A percentile compares a stretch with the other conserved stretches of the same genome.
phyloP scores from a whole-genome alignment of 2,797 vertebrate species.

The Hemitrygon akajei region DNA sequence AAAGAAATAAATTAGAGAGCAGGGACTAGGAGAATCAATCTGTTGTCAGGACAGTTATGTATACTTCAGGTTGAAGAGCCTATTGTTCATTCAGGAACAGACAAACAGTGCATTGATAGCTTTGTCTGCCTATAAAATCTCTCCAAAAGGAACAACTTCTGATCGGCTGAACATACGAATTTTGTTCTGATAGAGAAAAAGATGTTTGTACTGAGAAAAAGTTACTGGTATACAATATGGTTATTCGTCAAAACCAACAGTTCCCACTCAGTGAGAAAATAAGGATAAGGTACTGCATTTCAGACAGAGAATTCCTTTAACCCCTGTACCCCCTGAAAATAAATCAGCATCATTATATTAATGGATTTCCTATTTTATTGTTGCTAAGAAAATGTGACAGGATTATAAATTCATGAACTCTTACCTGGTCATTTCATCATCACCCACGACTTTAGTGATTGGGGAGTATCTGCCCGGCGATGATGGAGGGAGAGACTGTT shows the following conservation, averaged over 20 bases:
- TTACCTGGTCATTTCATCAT: slow-evolving; percentile 84
- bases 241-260: neutral
- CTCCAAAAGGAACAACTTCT: neutral
- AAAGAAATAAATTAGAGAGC: neutral
- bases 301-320: neutral
- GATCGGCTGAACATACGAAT: neutral
- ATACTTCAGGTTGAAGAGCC: neutral
- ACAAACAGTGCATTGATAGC: neutral
- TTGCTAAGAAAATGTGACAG: neutral
- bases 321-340: neutral
- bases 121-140: neutral
- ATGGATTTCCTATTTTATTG: too few species aligned
- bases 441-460: slow-evolving; percentile 75
- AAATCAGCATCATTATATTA: neutral
- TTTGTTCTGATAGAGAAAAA: neutral
- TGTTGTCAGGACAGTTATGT: neutral
- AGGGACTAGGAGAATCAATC: neutral
- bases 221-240: neutral
- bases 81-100: neutral
- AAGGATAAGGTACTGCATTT: neutral
- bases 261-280: neutral
- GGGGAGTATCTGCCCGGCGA: slow-evolving; percentile 80
- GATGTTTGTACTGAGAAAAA: neutral
- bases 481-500: slow-evolving; percentile 65
- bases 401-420: neutral